Evolutionary conservation across 2,888 invertebrate genomes (phyloP).

Genomic region (Papilio demoleus): DNA sequence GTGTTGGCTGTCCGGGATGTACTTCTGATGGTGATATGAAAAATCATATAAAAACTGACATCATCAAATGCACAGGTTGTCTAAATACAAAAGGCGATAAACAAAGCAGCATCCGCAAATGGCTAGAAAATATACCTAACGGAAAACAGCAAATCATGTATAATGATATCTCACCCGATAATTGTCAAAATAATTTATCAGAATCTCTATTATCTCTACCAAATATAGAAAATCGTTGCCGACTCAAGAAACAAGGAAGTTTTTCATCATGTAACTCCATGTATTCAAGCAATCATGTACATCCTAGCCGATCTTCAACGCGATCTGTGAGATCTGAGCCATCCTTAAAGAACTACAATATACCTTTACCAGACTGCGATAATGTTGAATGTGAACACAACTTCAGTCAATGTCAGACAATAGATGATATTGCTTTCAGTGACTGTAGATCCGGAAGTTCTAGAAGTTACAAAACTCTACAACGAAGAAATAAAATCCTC

Average conservation of each 20-base stretch:
- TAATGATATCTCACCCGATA: slow-evolving; percentile 58
- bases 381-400: slow-evolving; percentile 53
- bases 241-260: slow-evolving; percentile 70
- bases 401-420: slow-evolving; percentile 62
- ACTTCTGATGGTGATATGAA: slow-evolving; percentile 62
- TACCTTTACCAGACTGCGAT: slow-evolving; percentile 72
- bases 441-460: slow-evolving; percentile 59
- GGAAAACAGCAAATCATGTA: slow-evolving; percentile 62
- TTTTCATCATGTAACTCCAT: slow-evolving; percentile 63
- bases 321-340: slow-evolving; percentile 78
- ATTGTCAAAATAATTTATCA: slow-evolving; percentile 56
- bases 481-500: slow-evolving; percentile 56
- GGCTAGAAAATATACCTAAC: slow-evolving; percentile 88
- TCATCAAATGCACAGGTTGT: slow-evolving; percentile 81
- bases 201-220: slow-evolving; percentile 72
- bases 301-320: slow-evolving; percentile 62
- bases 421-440: slow-evolving; percentile 65
- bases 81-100: slow-evolving; percentile 85
- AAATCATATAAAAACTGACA: slow-evolving; percentile 73
- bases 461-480: slow-evolving; percentile 52
- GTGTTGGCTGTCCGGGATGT: slow-evolving; percentile 88
- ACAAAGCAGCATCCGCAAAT: slow-evolving; percentile 88
- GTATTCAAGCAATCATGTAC: slow-evolving; percentile 58
- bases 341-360: slow-evolving; percentile 67
- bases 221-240: slow-evolving; percentile 56